Evolutionary conservation across 2,888 invertebrate species (phyloP).

Genomic region (Spodoptera picta): DNA sequence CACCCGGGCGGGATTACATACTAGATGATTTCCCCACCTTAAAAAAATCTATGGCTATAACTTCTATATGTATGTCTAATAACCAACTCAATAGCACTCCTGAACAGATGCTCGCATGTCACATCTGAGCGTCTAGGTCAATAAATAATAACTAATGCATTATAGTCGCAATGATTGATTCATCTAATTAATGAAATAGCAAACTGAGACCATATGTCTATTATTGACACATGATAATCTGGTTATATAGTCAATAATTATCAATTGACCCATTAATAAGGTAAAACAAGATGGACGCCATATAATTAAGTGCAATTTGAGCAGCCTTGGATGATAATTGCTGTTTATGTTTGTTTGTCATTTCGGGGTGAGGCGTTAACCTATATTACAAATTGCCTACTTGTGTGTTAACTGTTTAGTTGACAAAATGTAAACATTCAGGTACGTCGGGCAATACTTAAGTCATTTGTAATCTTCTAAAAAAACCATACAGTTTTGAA

Average conservation of each 20-base stretch:
- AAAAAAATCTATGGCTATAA: too few relatives aligned
- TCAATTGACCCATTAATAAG: constrained; percentile 52
- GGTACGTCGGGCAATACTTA: too few relatives aligned
- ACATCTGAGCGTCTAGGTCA: constrained; percentile 8
- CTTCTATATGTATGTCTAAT: too few relatives aligned
- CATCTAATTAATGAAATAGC: constrained; percentile 44
- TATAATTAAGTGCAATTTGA: constrained; percentile 41
- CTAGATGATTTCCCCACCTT: too few relatives aligned
- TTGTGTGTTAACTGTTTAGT: too few relatives aligned
- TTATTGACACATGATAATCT: constrained; percentile 45
- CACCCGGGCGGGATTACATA: too few relatives aligned
- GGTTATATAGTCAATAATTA: constrained; percentile 46
- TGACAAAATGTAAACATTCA: too few relatives aligned
- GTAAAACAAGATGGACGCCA: constrained; percentile 27
- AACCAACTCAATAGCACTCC: too few relatives aligned
- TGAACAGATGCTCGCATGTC: background rate
- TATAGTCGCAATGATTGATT: constrained; percentile 15
- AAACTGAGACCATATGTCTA: constrained; percentile 27
- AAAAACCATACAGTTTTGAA: too few relatives aligned
- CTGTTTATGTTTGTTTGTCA: constrained; percentile 8
- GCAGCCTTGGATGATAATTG: constrained; percentile 7
- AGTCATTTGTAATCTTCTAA: too few relatives aligned
- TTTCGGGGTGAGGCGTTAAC: too few relatives aligned
- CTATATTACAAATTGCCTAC: too few relatives aligned
- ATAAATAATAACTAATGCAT: constrained; percentile 25